phyloP scores from a whole-genome alignment of 1,140 invertebrate species.

The Choristoneura fumiferana region DNA sequence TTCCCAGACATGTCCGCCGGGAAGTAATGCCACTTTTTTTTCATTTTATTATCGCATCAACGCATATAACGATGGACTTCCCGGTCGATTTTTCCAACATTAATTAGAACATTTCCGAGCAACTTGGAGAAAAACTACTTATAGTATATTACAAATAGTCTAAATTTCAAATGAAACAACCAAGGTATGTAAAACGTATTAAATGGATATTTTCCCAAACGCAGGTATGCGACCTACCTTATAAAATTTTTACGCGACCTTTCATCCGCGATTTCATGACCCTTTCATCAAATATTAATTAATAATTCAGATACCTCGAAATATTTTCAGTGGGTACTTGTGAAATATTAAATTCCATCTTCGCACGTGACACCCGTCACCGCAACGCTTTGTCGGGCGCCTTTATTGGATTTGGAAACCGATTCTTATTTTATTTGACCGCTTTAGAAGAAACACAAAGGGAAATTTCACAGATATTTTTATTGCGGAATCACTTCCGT shows the following conservation, averaged over 20 bases:
- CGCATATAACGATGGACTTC: no score
- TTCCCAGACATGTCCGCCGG: no score
- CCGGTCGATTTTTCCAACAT: no score
- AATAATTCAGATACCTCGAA: neutral
- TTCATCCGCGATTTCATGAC: neutral
- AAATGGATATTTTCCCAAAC: no score
- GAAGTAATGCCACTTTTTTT: no score
- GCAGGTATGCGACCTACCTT: no score
- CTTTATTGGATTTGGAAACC: slow-evolving; percentile 46
- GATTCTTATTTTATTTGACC: slow-evolving; percentile 40
- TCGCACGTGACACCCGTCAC: slow-evolving; percentile 37
- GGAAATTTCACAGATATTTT: slow-evolving; percentile 42
- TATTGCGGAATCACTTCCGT: slow-evolving; percentile 28
- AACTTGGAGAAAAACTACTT: no score
- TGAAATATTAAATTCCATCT: slow-evolving; percentile 52
- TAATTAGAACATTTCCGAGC: no score
- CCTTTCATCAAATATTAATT: slow-evolving; percentile 1
- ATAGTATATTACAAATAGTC: no score
- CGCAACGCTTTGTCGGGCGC: slow-evolving; percentile 26
- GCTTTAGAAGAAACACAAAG: slow-evolving; percentile 39
- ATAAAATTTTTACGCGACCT: neutral
- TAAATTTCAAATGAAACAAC: no score
- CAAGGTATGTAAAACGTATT: no score
- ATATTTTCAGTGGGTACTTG: neutral
- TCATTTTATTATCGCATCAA: no score